Evolutionary conservation across 2,113 vertebrate species (phyloP).

Genomic region (Terrapene triunguis): DNA sequence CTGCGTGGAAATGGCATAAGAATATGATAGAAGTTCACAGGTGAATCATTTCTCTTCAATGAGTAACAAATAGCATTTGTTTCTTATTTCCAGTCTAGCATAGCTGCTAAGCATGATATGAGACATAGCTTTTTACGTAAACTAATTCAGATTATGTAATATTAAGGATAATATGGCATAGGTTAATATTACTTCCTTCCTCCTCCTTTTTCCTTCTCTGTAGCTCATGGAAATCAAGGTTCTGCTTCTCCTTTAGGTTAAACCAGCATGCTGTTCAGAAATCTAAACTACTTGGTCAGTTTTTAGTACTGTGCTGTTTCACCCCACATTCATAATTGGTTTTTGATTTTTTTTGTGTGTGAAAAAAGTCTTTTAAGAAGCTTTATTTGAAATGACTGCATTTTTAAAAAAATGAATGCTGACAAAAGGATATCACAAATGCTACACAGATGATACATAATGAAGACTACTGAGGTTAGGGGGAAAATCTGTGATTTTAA

Average conservation of each 20-base stretch:
- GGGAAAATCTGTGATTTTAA: conserved; percentile 31
- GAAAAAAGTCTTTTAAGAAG: neutral
- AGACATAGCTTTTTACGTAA: neutral
- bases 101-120: fast-evolving
- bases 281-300: neutral
- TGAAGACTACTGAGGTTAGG: conserved; percentile 4
- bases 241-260: neutral
- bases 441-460: neutral
- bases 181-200: neutral
- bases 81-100: neutral
- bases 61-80: neutral
- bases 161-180: fast-evolving
- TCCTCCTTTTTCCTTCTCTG: neutral
- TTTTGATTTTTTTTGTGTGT: neutral
- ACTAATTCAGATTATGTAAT: neutral
- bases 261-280: neutral
- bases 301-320: conserved; percentile 15
- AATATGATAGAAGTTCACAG: neutral
- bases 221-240: neutral
- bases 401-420: neutral
- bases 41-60: neutral
- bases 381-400: neutral
- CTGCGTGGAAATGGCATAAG: neutral
- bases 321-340: neutral
- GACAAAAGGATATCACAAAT: neutral